Percentiles rank a stretch among this genome's conserved stretches.
These are phyloP conservation scores for Atethmia centrago DNA, from an alignment of 2,888 invertebrate genomes.

Conservation along the genomic window DNA sequence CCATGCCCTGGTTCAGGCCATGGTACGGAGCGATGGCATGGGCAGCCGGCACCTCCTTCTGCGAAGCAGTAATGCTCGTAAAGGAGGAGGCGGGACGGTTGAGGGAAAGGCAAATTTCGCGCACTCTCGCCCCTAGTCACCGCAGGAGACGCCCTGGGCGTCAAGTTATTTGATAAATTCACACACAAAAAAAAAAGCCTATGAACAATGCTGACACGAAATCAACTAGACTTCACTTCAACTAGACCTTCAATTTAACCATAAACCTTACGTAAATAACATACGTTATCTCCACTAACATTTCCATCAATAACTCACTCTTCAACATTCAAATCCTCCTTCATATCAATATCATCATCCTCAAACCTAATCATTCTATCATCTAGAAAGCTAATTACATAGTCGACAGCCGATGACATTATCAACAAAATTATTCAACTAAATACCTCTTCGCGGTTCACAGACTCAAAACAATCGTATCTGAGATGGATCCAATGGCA, in stretches of 20 bases:
- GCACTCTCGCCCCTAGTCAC: too few relatives aligned
- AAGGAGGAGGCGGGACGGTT: too few relatives aligned
- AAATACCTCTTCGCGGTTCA: slow-evolving; percentile 59
- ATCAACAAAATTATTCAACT: slow-evolving; percentile 68
- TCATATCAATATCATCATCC: slow-evolving; percentile 31
- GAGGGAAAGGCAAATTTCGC: too few relatives aligned
- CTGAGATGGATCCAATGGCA: slow-evolving; percentile 48
- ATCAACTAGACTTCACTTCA: neutral
- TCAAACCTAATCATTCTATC: slow-evolving; percentile 33
- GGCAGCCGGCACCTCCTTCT: too few relatives aligned
- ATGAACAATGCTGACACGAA: slow-evolving; percentile 9
- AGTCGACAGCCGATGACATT: slow-evolving; percentile 68
- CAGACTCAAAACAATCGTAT: slow-evolving; percentile 63
- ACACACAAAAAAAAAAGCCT: too few relatives aligned
- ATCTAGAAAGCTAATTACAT: slow-evolving; percentile 62
- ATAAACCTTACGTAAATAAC: neutral
- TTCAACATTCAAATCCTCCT: neutral
- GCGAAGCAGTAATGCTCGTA: too few relatives aligned
- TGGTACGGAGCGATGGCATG: too few relatives aligned
- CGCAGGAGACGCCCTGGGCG: too few relatives aligned
- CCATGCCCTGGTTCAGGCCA: too few relatives aligned
- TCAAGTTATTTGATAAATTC: too few relatives aligned
- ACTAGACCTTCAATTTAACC: slow-evolving; percentile 10
- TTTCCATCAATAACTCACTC: neutral
- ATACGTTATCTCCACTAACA: neutral